These are phyloP conservation scores for Sminthurinus aureus DNA, from an alignment of 2,888 invertebrate genomes.

Conservation along the genomic window DNA sequence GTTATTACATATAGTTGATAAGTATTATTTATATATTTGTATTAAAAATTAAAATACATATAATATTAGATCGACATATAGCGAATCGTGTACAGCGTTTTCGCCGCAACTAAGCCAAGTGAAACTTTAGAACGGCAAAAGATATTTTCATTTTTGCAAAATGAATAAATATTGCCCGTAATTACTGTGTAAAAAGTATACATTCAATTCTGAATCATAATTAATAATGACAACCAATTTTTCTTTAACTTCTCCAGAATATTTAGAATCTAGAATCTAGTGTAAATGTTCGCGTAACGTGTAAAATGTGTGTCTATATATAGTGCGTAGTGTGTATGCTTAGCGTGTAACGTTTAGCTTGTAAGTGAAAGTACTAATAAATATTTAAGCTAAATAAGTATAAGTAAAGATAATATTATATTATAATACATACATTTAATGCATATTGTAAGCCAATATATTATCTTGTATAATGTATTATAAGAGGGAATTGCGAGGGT, in stretches of 20 bases:
- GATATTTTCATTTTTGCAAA: neutral
- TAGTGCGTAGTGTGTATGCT: no score
- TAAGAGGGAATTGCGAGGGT: conserved; percentile 27
- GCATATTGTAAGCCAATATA: neutral
- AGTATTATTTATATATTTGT: no score
- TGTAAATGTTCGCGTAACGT: no score
- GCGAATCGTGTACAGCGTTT: neutral
- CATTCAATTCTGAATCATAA: neutral
- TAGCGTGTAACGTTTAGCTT: no score
- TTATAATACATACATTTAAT: neutral
- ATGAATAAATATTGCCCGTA: neutral
- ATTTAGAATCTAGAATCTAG: no score
- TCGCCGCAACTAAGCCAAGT: conserved; percentile 11
- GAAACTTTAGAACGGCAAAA: neutral
- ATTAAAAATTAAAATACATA: neutral
- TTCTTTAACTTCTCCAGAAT: neutral
- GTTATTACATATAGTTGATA: neutral
- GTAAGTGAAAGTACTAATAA: no score
- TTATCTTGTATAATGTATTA: neutral
- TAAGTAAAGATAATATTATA: neutral
- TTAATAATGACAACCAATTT: neutral
- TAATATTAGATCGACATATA: neutral
- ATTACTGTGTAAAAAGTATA: neutral
- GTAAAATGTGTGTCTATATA: no score
- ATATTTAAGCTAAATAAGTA: neutral